Evolutionary conservation across 2,888 invertebrate genomes (phyloP).

Genomic region (Meta bourneti): DNA sequence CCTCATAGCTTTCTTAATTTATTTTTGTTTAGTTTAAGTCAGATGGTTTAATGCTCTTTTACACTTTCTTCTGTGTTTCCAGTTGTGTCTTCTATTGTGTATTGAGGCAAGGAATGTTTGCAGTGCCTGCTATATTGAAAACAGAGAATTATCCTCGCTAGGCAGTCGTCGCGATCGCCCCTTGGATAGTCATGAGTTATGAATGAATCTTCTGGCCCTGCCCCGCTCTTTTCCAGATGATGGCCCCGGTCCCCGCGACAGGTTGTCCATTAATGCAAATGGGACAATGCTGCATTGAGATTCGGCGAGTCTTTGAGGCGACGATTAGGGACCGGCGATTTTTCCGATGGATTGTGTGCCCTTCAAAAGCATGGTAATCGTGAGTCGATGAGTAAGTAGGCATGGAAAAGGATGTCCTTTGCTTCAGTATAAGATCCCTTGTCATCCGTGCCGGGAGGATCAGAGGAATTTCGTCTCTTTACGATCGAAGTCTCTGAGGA

Average conservation of each 20-base stretch:
- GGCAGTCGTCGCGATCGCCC: no score
- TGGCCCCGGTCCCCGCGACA: not conserved
- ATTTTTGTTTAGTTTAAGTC: no score
- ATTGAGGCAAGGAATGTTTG: no score
- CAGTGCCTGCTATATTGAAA: no score
- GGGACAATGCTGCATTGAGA: not conserved
- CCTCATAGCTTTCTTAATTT: no score
- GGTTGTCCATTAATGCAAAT: not conserved
- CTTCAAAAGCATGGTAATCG: not conserved
- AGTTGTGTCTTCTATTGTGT: no score
- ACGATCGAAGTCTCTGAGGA: not conserved
- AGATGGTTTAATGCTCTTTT: no score
- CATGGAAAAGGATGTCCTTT: not conserved
- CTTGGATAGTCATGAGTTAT: no score
- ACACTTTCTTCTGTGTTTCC: no score
- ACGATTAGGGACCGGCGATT: not conserved
- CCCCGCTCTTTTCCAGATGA: not conserved
- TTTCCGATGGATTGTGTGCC: not conserved
- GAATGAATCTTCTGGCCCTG: not conserved
- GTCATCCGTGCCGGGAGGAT: no score
- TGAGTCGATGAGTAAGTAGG: no score
- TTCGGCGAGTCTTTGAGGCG: not conserved
- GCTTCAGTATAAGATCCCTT: not conserved
- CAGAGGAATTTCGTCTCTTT: not conserved
- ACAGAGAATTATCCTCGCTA: no score